Percentiles rank a stretch among this genome's conserved stretches.
These are phyloP conservation scores for Cheilosia soror DNA, from an alignment of 2,888 invertebrate genomes.

Conservation along the genomic window DNA sequence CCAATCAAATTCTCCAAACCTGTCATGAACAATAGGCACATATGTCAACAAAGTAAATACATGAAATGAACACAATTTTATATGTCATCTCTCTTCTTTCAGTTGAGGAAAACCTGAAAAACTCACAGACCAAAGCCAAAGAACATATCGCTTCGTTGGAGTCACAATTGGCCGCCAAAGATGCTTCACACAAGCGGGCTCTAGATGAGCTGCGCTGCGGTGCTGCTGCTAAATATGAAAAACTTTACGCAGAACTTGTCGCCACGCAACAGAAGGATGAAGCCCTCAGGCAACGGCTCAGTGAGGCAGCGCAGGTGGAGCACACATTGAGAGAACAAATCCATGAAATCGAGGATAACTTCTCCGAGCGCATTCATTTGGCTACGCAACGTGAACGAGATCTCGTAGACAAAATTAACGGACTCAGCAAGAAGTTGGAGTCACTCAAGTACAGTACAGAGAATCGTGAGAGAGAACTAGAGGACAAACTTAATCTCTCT, in stretches of 20 bases:
- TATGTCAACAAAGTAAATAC: background rate
- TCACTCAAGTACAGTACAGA: conserved; percentile 79
- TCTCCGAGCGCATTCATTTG: conserved; percentile 78
- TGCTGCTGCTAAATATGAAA: conserved; percentile 79
- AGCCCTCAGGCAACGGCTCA: conserved; percentile 79
- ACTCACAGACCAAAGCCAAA: conserved; percentile 80
- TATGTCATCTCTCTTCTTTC: conserved; percentile 75
- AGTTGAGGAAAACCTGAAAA: conserved; percentile 86
- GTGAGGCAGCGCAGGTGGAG: conserved; percentile 78
- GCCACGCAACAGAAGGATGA: conserved; percentile 81
- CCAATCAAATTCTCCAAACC: no score
- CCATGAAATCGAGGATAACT: conserved; percentile 78
- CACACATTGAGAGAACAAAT: conserved; percentile 80
- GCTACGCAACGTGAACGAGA: conserved; percentile 80
- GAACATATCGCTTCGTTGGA: conserved; percentile 80
- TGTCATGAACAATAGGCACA: background rate
- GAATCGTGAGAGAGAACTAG: conserved; percentile 80
- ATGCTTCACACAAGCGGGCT: conserved; percentile 79
- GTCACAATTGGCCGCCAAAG: conserved; percentile 79
- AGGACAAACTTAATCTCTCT: conserved; percentile 81
- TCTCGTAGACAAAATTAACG: conserved; percentile 80
- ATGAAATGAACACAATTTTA: conserved; percentile 10
- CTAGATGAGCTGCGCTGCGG: conserved; percentile 79
- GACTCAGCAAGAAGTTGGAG: conserved; percentile 80
- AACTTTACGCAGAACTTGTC: conserved; percentile 82